A percentile compares a stretch with the other conserved stretches of the same genome.
Evolutionary conservation across 2,797 vertebrate species (phyloP).

Genomic region (Parotocinclus haroldoi): DNA sequence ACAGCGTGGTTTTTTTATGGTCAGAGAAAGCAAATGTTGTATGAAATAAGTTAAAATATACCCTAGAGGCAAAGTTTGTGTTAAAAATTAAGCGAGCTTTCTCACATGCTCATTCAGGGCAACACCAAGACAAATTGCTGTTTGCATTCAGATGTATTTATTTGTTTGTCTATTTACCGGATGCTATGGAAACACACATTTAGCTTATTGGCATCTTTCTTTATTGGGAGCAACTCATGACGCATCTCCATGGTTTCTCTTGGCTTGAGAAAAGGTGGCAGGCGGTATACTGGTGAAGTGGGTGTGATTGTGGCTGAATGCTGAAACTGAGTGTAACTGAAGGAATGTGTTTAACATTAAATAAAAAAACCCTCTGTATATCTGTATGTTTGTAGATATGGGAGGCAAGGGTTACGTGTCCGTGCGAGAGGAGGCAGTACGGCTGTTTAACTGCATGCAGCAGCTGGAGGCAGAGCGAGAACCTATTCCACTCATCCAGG

Average conservation of each 20-base stretch:
- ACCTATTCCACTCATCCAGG: conserved; percentile 89
- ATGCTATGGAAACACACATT: too few relatives aligned
- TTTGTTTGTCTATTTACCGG: background rate
- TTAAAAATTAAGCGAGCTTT: too few relatives aligned
- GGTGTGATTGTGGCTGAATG: too few relatives aligned
- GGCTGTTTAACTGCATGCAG: conserved; percentile 93
- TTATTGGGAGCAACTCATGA: background rate
- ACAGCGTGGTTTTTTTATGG: too few relatives aligned
- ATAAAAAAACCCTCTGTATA: background rate
- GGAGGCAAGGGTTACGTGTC: conserved; percentile 80
- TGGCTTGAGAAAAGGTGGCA: background rate
- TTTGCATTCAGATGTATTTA: background rate
- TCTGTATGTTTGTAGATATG: conserved; percentile 29
- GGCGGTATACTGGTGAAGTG: too few relatives aligned
- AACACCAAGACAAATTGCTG: background rate
- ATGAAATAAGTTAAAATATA: too few relatives aligned
- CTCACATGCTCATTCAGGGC: background rate
- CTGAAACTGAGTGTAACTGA: too few relatives aligned
- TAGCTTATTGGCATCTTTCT: background rate
- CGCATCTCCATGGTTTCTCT: background rate
- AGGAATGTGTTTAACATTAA: too few relatives aligned
- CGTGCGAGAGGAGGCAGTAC: conserved; percentile 88
- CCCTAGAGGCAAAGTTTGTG: too few relatives aligned
- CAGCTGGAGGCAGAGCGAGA: conserved; percentile 83
- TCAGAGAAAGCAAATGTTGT: too few relatives aligned